phyloP scores from a whole-genome alignment of 1,140 invertebrate genomes.

The Octopus sinensis region DNA sequence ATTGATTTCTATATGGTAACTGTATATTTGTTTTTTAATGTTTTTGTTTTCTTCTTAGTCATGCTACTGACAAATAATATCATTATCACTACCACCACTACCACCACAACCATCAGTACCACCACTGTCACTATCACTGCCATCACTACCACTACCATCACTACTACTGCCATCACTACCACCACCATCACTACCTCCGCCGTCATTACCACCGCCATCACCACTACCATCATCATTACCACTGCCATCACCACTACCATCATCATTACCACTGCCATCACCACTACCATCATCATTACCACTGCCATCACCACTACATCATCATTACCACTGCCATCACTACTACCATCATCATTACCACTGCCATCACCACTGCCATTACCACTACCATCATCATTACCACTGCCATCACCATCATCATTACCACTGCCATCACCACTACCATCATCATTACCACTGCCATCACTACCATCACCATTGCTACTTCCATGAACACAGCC shows the following conservation, averaged over 20 bases:
- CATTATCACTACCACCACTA: no score
- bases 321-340: neutral
- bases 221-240: neutral
- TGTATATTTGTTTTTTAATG: no score
- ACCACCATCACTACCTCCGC: neutral
- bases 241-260: neutral
- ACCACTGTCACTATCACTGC: no score
- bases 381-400: constrained; percentile 5
- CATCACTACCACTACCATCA: no score
- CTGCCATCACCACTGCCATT: neutral
- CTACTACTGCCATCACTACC: neutral
- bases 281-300: neutral
- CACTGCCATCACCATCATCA: constrained; percentile 1
- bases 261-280: neutral
- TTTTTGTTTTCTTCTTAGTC: no score
- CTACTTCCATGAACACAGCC: neutral
- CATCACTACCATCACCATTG: constrained; percentile 11
- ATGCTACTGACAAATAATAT: no score
- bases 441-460: constrained; percentile 14
- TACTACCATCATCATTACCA: constrained; percentile 10
- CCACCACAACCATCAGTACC: no score
- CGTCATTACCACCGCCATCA: neutral
- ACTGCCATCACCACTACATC: constrained; percentile 2
- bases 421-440: constrained; percentile 7
- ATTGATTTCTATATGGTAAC: no score